phyloP scores from a whole-genome alignment of 2,113 vertebrate species.

The Ceyx margarethae region DNA sequence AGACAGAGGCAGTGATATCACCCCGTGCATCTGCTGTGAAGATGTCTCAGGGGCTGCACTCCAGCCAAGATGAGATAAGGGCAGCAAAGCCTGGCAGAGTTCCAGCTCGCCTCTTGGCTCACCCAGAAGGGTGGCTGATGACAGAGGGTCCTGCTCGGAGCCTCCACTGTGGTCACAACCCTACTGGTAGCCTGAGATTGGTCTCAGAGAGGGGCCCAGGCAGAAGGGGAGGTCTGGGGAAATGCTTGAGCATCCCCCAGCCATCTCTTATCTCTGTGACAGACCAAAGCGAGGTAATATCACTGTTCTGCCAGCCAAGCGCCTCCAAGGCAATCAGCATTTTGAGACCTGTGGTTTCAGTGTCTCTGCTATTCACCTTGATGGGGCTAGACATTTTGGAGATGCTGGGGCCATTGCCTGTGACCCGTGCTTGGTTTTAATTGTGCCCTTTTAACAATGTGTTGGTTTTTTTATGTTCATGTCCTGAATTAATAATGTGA shows the following conservation, averaged over 20 bases:
- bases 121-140: background rate
- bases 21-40: background rate
- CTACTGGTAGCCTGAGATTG: background rate
- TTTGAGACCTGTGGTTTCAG: background rate
- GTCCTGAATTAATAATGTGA: background rate
- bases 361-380: background rate
- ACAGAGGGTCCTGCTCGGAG: background rate
- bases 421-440: background rate
- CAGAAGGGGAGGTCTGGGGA: background rate
- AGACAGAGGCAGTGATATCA: fast-evolving
- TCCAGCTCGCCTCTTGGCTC: background rate
- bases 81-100: background rate
- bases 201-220: background rate
- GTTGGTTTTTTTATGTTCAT: background rate
- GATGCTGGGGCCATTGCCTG: background rate
- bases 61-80: background rate
- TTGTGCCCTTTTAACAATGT: background rate
- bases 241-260: fast-evolving
- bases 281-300: background rate
- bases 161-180: background rate
- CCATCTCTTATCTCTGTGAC: background rate
- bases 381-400: background rate
- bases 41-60: background rate
- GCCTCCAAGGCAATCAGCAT: fast-evolving
- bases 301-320: background rate